Evolutionary conservation across 2,888 invertebrate genomes (phyloP).

Genomic region (Drosophila dives): DNA sequence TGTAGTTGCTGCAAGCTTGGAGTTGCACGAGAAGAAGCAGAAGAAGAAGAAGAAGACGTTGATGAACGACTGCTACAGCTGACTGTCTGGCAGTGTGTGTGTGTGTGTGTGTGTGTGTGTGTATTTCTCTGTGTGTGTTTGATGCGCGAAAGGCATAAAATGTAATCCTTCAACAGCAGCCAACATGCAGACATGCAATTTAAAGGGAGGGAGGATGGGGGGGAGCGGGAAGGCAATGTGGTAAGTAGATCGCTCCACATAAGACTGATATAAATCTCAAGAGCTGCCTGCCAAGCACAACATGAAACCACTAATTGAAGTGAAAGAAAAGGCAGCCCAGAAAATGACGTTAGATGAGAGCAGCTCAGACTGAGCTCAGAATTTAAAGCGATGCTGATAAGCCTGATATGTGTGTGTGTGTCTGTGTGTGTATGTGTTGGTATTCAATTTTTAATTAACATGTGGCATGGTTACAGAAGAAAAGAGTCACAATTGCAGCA

Average conservation of each 20-base stretch:
- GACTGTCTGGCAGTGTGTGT: conserved; percentile 9
- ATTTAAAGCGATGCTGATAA: conserved; percentile 36
- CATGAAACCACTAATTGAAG: conserved; percentile 81
- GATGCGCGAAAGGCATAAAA: conserved; percentile 54
- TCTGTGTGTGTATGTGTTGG: conserved; percentile 28
- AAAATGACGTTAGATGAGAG: conserved; percentile 51
- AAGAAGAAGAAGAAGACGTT: conserved; percentile 48
- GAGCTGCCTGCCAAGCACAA: conserved; percentile 70
- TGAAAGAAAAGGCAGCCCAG: conserved; percentile 71
- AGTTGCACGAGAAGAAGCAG: conserved; percentile 37
- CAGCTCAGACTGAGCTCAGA: conserved; percentile 9
- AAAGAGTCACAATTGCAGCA: conserved; percentile 36
- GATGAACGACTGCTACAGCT: conserved; percentile 65
- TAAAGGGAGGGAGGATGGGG: not conserved
- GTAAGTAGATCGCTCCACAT: conserved; percentile 48
- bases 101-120: not conserved
- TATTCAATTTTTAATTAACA: conserved; percentile 77
- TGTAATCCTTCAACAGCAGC: conserved; percentile 68
- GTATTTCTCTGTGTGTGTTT: not conserved
- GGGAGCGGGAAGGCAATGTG: not conserved
- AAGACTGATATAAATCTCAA: conserved; percentile 75
- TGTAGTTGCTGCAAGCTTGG: conserved; percentile 25
- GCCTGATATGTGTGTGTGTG: conserved; percentile 1
- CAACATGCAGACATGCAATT: conserved; percentile 64
- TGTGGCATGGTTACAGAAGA: conserved; percentile 52